Evolutionary conservation across 2,797 vertebrate genomes (phyloP).

Genomic region (Australoheros facetus): DNA sequence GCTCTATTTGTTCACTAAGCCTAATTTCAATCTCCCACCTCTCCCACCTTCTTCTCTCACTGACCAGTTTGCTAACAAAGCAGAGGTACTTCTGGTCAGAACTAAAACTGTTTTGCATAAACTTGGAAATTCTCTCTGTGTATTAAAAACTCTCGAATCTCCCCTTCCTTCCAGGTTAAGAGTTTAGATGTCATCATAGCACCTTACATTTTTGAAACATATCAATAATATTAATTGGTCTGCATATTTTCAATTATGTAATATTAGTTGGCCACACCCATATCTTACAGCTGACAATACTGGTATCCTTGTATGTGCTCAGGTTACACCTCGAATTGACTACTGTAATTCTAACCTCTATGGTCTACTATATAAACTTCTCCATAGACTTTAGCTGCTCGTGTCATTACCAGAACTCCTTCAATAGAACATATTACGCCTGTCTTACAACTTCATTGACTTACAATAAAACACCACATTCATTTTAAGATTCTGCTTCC

Average conservation of each 20-base stretch:
- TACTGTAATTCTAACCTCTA: background rate
- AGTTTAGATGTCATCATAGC: background rate
- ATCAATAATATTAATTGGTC: background rate
- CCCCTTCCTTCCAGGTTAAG: background rate
- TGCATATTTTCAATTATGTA: background rate
- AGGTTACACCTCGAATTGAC: background rate
- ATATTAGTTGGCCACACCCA: background rate
- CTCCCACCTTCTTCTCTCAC: too few relatives aligned
- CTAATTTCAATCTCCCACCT: too few relatives aligned
- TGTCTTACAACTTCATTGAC: too few relatives aligned
- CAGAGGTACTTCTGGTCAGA: background rate
- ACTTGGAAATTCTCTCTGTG: background rate
- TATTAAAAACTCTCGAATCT: rapidly evolving
- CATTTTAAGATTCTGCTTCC: too few relatives aligned
- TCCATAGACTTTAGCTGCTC: background rate
- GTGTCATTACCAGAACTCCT: background rate
- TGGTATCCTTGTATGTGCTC: background rate
- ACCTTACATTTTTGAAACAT: background rate
- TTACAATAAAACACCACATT: too few relatives aligned
- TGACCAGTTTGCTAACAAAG: background rate
- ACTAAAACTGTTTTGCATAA: background rate
- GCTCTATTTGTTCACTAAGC: too few relatives aligned
- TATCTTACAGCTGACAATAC: background rate
- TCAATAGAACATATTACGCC: too few relatives aligned
- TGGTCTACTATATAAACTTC: background rate